Percentiles rank a stretch among this genome's conserved stretches.
Conservation (phyloP, 2,113 vertebrate species). For the Oceanites oceanicus region DNA sequence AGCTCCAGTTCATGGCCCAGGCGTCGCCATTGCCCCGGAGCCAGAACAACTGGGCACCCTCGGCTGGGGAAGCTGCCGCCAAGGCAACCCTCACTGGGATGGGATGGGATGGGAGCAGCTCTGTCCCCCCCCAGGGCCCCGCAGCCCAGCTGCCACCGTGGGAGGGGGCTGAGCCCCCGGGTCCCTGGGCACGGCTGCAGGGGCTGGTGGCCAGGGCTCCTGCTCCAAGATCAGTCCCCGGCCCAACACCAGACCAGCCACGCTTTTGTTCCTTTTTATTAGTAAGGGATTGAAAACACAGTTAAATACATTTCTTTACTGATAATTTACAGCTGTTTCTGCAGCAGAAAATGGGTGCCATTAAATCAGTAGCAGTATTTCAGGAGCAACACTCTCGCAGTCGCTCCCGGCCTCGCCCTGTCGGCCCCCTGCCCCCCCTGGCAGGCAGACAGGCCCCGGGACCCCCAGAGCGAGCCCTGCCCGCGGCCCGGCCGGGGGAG, state of each 20-base stretch:
- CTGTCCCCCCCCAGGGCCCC: neutral
- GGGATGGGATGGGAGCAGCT: neutral
- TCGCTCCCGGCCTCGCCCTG: neutral
- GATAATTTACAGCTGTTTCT: constrained; percentile 16
- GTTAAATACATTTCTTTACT: constrained; percentile 35
- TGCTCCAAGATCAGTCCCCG: accelerated
- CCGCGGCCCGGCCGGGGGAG: neutral
- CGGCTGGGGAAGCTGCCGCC: neutral
- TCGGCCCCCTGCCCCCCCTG: neutral
- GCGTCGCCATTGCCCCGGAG: accelerated
- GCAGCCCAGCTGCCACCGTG: accelerated
- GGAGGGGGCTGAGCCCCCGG: neutral
- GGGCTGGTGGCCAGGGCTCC: accelerated
- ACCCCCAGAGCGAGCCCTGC: accelerated
- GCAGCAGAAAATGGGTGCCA: neutral
- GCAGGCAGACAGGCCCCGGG: accelerated
- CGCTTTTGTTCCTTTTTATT: neutral
- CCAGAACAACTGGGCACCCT: accelerated
- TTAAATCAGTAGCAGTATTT: neutral
- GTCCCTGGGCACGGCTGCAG: neutral
- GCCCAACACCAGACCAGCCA: accelerated
- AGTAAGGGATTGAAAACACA: neutral
- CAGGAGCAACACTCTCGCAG: neutral
- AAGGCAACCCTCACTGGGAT: accelerated
- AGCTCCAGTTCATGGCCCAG: no score